phyloP scores from a whole-genome alignment of 2,797 vertebrate species.

The Anguilla marmorata region DNA sequence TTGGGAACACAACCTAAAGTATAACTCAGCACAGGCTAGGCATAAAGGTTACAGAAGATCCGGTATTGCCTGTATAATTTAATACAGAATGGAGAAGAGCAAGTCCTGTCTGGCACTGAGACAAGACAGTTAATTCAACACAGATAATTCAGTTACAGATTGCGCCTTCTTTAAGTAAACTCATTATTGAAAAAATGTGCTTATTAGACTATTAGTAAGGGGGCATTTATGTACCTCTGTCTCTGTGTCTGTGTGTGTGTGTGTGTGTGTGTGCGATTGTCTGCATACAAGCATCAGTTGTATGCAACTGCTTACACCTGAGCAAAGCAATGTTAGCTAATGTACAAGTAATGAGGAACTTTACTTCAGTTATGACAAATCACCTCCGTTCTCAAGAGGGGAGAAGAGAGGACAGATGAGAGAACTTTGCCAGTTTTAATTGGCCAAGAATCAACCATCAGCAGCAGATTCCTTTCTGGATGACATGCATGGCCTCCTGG shows the following conservation, averaged over 20 bases:
- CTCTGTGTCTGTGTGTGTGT: constrained; percentile 3
- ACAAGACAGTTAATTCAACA: constrained; percentile 67
- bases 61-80: constrained; percentile 73
- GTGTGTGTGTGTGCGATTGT: constrained; percentile 28
- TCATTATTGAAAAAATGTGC: constrained; percentile 47
- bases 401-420: neutral
- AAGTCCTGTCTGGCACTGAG: constrained; percentile 69
- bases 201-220: constrained; percentile 32
- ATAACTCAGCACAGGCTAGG: constrained; percentile 65
- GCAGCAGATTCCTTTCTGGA: neutral
- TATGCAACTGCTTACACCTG: neutral
- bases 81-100: constrained; percentile 68
- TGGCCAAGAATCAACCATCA: neutral
- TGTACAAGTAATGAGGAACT: neutral
- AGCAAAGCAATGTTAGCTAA: neutral
- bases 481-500: neutral
- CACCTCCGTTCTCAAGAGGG: neutral
- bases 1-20: constrained; percentile 56
- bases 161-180: constrained; percentile 52
- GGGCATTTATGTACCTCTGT: neutral
- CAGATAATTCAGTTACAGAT: constrained; percentile 62
- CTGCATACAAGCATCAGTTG: neutral
- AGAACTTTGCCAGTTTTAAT: neutral
- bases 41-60: constrained; percentile 71
- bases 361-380: neutral